Evolutionary conservation across 2,797 vertebrate species (phyloP).

Genomic region (Pteronotus mesoamericanus): DNA sequence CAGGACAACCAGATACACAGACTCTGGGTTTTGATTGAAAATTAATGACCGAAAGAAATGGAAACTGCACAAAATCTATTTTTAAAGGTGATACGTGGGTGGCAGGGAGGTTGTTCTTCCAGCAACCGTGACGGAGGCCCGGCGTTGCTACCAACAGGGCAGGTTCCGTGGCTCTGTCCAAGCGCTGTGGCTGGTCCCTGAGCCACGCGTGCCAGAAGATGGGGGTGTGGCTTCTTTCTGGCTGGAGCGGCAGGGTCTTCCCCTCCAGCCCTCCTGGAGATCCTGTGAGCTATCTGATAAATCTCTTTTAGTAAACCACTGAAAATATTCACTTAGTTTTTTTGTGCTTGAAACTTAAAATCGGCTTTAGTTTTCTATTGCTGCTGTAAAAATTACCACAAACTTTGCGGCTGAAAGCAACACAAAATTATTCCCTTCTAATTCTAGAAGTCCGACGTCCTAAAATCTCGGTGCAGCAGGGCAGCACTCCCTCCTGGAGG

Average conservation of each 20-base stretch:
- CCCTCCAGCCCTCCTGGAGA: neutral
- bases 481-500: neutral
- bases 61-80: neutral
- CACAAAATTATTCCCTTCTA: too few species aligned
- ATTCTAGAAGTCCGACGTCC: neutral
- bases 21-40: neutral
- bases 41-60: neutral
- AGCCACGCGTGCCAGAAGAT: accelerated
- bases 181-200: accelerated
- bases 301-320: neutral
- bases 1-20: neutral
- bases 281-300: neutral
- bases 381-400: neutral
- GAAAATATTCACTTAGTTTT: neutral
- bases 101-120: neutral
- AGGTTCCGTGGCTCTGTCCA: neutral
- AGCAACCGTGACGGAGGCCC: too few species aligned
- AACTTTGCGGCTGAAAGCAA: neutral
- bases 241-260: neutral
- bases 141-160: accelerated
- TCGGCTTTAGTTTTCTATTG: neutral
- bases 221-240: neutral
- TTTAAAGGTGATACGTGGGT: neutral
- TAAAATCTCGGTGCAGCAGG: too few species aligned
- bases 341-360: neutral